A percentile compares a stretch with the other conserved stretches of the same genome.
phyloP scores from a whole-genome alignment of 2,113 vertebrate species.

The Dissostichus mawsoni region DNA sequence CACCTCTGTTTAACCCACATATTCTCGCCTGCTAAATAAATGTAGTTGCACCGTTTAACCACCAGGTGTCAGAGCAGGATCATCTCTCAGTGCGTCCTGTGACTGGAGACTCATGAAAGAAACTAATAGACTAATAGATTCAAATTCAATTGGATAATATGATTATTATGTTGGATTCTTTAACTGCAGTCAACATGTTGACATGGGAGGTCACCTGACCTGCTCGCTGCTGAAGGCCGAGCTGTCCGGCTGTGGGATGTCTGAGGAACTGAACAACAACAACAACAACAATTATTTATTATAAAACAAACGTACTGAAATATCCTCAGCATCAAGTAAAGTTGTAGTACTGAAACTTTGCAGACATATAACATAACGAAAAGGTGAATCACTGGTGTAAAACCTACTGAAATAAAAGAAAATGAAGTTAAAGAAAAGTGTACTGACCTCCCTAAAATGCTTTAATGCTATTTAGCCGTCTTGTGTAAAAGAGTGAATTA shows the following conservation, averaged over 20 bases:
- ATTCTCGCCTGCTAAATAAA: too few relatives aligned
- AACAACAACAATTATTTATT: slow-evolving; percentile 2
- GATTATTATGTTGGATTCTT: neutral
- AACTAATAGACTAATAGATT: too few relatives aligned
- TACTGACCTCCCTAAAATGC: too few relatives aligned
- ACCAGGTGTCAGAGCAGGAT: slow-evolving; percentile 54
- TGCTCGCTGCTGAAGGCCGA: slow-evolving; percentile 72
- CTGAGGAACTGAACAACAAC: slow-evolving; percentile 83
- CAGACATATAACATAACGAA: neutral
- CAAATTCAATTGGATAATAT: neutral
- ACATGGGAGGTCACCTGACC: slow-evolving; percentile 65
- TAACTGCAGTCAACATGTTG: too few relatives aligned
- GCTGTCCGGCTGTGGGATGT: slow-evolving; percentile 80
- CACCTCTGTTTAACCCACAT: too few relatives aligned
- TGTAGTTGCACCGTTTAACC: slow-evolving; percentile 10
- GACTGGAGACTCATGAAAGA: neutral
- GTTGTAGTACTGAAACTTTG: neutral
- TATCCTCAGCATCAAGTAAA: neutral
- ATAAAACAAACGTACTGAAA: too few relatives aligned
- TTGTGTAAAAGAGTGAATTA: neutral
- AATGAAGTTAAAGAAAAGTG: too few relatives aligned
- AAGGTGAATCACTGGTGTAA: neutral
- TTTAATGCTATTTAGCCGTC: too few relatives aligned
- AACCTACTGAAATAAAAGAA: neutral
- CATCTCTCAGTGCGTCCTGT: neutral